These are phyloP conservation scores for Chamaetylas fuelleborni DNA, from an alignment of 2,113 vertebrate species.

Conservation along the genomic window DNA sequence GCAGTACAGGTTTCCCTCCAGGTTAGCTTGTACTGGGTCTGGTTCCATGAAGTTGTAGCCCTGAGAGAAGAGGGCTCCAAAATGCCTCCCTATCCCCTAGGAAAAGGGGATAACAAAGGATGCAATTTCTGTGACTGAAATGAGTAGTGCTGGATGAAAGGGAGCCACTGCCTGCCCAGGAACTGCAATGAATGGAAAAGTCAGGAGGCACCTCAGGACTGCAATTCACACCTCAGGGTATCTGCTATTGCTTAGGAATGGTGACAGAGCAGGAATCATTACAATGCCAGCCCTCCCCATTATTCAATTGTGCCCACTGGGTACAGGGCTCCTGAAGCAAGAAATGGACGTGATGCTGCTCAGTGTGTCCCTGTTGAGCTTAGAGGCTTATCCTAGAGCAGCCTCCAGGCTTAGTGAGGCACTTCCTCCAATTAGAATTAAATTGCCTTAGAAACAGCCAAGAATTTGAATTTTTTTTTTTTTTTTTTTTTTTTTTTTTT, in stretches of 20 bases:
- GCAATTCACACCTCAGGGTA: background rate
- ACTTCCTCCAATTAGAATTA: slow-evolving; percentile 50
- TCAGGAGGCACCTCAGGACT: background rate
- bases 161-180: background rate
- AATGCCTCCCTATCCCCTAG: background rate
- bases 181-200: background rate
- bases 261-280: slow-evolving; percentile 34
- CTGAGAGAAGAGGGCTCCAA: background rate
- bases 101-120: background rate
- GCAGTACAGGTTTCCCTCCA: background rate
- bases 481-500: too few species aligned
- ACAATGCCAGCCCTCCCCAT: background rate
- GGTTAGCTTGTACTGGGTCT: background rate
- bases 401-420: background rate
- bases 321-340: background rate
- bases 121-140: background rate
- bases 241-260: background rate
- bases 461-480: background rate
- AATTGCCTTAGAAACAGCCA: slow-evolving; percentile 23
- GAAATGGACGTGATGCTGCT: background rate
- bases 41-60: background rate
- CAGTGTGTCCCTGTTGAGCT: background rate
- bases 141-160: background rate
- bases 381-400: background rate
- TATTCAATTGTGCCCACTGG: background rate